A percentile compares a stretch with the other conserved stretches of the same genome.
Evolutionary conservation across 2,113 vertebrate genomes (phyloP).

Genomic region (Anarhynchus alexandrinus): DNA sequence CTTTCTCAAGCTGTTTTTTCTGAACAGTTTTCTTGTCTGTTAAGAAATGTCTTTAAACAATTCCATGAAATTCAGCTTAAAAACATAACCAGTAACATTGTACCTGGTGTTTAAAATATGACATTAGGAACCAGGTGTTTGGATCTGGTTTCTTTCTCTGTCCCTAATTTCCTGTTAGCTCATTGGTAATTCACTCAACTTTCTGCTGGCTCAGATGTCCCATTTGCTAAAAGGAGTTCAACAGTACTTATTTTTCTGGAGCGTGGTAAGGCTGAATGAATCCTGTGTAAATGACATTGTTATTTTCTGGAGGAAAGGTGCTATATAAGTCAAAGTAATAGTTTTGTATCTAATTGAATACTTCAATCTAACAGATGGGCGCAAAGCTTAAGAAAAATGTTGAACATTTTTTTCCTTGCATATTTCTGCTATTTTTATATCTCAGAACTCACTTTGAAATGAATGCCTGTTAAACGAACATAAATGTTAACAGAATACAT

Average conservation of each 20-base stretch:
- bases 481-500: neutral
- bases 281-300: neutral
- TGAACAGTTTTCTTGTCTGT: neutral
- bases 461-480: neutral
- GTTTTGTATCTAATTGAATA: neutral
- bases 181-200: neutral
- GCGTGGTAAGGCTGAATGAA: neutral
- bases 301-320: neutral
- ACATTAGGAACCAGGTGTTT: neutral
- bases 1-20: neutral
- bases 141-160: neutral
- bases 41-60: neutral
- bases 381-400: neutral
- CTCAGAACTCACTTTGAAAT: neutral
- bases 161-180: neutral
- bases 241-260: neutral
- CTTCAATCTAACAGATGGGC: neutral
- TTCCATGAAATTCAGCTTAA: neutral
- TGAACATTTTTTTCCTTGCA: neutral
- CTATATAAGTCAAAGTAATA: neutral
- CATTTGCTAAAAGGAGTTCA: neutral
- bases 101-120: neutral
- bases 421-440: constrained; percentile 5
- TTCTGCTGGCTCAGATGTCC: neutral
- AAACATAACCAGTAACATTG: neutral